Evolutionary conservation across 2,888 invertebrate species (phyloP).

Genomic region (Masnerella sp.): DNA sequence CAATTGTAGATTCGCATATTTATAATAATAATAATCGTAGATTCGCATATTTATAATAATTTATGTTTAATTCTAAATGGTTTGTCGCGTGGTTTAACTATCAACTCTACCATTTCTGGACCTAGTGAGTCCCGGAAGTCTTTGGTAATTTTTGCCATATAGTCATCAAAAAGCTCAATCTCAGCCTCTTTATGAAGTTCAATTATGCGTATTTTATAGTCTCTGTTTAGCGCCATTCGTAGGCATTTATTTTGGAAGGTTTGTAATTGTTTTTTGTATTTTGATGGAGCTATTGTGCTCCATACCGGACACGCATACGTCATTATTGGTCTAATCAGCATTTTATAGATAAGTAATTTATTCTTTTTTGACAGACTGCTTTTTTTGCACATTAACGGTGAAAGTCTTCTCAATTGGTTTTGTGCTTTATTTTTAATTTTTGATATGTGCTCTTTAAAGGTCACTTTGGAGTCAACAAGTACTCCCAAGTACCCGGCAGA

Average conservation of each 20-base stretch:
- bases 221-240: slow-evolving; percentile 1
- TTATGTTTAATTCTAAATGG: not conserved
- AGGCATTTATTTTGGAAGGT: slow-evolving; percentile 24
- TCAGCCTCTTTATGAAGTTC: not conserved
- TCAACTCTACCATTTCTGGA: not conserved
- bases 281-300: not conserved
- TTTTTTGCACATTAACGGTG: slow-evolving; percentile 3
- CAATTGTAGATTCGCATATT: too few relatives aligned
- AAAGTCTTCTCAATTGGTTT: not conserved
- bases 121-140: not conserved
- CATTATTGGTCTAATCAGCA: slow-evolving; percentile 16
- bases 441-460: not conserved
- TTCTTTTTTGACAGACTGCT: not conserved
- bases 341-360: slow-evolving; percentile 10
- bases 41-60: too few relatives aligned
- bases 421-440: not conserved
- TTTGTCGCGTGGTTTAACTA: not conserved
- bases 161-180: not conserved
- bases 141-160: not conserved
- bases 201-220: not conserved
- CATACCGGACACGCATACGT: slow-evolving; percentile 12
- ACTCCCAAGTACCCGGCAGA: slow-evolving; percentile 1
- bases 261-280: not conserved
- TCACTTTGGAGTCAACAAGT: slow-evolving; percentile 6
- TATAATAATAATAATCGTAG: too few relatives aligned